Evolutionary conservation across 2,888 invertebrate species (phyloP).

Genomic region (Norana najaformis): DNA sequence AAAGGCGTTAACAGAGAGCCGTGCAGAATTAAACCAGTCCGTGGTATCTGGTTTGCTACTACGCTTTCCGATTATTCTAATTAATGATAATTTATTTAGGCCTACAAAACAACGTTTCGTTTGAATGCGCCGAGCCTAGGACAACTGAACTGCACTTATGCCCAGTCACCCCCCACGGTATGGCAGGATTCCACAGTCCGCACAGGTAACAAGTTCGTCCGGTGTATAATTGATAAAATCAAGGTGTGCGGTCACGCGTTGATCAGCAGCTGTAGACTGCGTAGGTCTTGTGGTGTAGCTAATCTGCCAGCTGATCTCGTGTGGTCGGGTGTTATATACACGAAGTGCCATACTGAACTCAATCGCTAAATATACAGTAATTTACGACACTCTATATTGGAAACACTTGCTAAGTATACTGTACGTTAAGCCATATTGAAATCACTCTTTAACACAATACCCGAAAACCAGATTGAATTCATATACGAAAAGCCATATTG

Average conservation of each 20-base stretch:
- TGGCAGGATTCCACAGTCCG: background rate
- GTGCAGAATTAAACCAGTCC: background rate
- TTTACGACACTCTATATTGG: background rate
- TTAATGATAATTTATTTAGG: background rate
- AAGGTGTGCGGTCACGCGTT: background rate
- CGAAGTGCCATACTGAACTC: background rate
- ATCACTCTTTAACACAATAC: too few species aligned
- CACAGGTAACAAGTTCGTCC: background rate
- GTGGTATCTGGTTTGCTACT: background rate
- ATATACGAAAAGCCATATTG: background rate
- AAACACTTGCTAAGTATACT: too few species aligned
- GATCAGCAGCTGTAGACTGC: background rate
- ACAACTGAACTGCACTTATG: background rate
- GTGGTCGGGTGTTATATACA: background rate
- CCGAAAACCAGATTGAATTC: too few species aligned
- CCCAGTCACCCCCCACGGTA: background rate
- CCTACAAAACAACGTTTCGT: background rate
- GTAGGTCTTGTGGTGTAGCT: background rate
- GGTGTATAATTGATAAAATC: slow-evolving; percentile 7
- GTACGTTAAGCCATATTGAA: too few species aligned
- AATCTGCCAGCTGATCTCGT: background rate
- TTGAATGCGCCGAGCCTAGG: too few species aligned
- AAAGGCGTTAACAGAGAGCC: background rate
- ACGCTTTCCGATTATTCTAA: background rate
- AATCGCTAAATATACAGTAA: background rate